A percentile compares a stretch with the other conserved stretches of the same genome.
Conservation (phyloP, 2,888 invertebrate genomes). For the Conomelus anceps region DNA sequence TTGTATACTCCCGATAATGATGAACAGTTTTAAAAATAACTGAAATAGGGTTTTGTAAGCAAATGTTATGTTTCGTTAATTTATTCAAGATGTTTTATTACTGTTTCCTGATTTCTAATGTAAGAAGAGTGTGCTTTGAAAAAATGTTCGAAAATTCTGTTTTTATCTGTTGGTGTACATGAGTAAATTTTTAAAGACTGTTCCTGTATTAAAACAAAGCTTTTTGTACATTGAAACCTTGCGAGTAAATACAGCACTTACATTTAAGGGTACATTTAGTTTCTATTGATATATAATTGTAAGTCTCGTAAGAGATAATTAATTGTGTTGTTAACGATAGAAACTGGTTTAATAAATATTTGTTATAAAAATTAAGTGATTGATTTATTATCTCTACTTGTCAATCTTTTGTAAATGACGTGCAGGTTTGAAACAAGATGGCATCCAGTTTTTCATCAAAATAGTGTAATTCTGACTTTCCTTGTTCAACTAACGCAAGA, state of each 20-base stretch:
- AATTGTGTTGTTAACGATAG: slow-evolving; percentile 15
- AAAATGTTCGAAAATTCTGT: not conserved
- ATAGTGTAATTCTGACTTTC: too few species aligned
- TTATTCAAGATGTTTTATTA: not conserved
- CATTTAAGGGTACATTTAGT: not conserved
- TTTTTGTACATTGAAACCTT: not conserved
- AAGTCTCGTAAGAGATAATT: slow-evolving; percentile 21
- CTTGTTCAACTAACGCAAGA: too few species aligned
- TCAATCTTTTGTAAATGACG: not conserved
- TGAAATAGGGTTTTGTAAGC: not conserved
- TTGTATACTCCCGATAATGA: not conserved
- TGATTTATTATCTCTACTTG: not conserved
- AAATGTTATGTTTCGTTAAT: not conserved
- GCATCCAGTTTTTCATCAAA: too few species aligned
- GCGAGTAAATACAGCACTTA: not conserved
- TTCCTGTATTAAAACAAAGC: not conserved
- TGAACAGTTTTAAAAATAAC: not conserved
- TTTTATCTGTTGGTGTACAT: not conserved
- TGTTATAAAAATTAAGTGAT: slow-evolving; percentile 23
- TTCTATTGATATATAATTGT: slow-evolving; percentile 22
- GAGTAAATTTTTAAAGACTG: not conserved
- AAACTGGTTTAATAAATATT: slow-evolving; percentile 31
- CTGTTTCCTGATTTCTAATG: not conserved
- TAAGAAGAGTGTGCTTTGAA: not conserved
- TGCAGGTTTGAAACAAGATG: too few species aligned